Evolutionary conservation across 1,140 invertebrate species (phyloP).

Genomic region (Megalonaias nervosa): DNA sequence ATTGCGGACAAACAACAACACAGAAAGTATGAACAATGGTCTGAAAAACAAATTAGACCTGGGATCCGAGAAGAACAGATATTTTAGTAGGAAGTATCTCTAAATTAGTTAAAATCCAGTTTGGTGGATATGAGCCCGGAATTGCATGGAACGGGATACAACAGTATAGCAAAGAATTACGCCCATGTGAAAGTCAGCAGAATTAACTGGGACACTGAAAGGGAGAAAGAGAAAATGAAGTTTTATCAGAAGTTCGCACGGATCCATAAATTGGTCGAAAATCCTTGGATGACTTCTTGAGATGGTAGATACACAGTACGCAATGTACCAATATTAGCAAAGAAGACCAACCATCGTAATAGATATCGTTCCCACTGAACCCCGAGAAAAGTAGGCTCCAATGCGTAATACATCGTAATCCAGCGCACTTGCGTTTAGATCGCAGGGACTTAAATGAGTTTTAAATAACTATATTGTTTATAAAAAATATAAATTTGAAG

Average conservation of each 20-base stretch:
- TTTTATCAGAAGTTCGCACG: not conserved
- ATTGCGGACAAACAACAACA: constrained; percentile 17
- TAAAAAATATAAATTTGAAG: no score
- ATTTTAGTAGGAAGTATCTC: constrained; percentile 1
- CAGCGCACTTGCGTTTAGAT: no score
- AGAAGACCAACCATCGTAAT: not conserved
- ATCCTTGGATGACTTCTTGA: not conserved
- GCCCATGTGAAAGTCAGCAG: not conserved
- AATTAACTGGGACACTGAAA: not conserved
- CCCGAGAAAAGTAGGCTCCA: not conserved
- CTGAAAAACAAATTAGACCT: constrained; percentile 4
- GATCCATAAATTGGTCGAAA: not conserved
- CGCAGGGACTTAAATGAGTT: no score
- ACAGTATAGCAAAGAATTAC: not conserved
- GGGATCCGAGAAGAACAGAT: constrained; percentile 8
- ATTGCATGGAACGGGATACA: constrained; percentile 9
- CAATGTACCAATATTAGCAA: constrained; percentile 1
- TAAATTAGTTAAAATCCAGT: constrained; percentile 7
- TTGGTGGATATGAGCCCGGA: constrained; percentile 6
- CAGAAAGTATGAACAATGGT: constrained; percentile 11
- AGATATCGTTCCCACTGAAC: not conserved
- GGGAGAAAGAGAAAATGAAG: constrained; percentile 1
- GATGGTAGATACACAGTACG: constrained; percentile 9
- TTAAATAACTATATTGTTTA: no score
- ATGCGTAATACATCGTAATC: no score